Base-by-base conservation (phyloP, 2,797 vertebrate species). In the Spinus olivaceus region DNA sequence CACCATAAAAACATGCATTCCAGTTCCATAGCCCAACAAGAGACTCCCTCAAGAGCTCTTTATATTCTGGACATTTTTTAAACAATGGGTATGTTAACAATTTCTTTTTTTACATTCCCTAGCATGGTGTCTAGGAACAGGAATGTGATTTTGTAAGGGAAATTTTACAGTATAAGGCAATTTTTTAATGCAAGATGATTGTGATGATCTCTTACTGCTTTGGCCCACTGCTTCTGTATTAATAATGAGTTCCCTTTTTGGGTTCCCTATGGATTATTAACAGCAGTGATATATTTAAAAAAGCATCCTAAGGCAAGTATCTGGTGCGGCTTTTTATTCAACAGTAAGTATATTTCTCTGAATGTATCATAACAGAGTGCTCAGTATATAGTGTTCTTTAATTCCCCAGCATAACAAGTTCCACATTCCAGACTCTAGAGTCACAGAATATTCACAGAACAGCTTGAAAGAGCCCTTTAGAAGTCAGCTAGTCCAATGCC, bases 391-490 rank as follows among this genome's bases (percentile, higher is more conserved):
- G 8, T 2, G 2, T 47, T 92, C 87, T 91, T 97, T 86, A 96
- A 90, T 93, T 93, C 49, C 71, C 66, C 39, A 70, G 69, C 60
- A 63, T 73, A 97, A 95, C 23, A 88, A 91, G 33, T 89, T 92
- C 89, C 70, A 92, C 14, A 89, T 93, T 92, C 46, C 88, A 92
- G 56, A 77, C 67, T 90, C 82, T 4, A 49, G 24, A 73, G 22
- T n/a, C 18, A n/a, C 6, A 21, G 35, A 35, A 35, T 10, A 41
- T 18, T 50, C 46, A 50, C 28, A 41, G 30, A 72, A 51, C 0
- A 22, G 14, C 14, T 77, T 71, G 17, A 63, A 82, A 90, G 14
- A 42, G 9, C 3, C 14, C 24, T 46, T 85, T 42, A 76, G 66
- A 78, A 20, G 3, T 25, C 20, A 14, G 14, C 22, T 60, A 49